Base-by-base conservation (phyloP, 1,140 invertebrate species). In the Centruroides sculpturatus region DNA sequence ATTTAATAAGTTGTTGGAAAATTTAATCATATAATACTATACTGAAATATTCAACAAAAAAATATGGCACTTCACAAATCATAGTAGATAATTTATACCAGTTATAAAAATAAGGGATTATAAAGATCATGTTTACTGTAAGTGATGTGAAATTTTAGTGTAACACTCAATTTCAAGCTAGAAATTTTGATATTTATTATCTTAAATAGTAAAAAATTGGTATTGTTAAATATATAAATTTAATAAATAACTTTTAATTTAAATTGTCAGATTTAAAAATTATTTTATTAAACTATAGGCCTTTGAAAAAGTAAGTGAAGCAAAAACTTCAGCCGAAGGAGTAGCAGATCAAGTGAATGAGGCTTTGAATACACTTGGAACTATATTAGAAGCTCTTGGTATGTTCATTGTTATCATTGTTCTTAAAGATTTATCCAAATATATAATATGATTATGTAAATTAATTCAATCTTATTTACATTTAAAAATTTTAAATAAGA, bases 291-390 rank as follows among this genome's bases (percentile, higher is more conserved):
- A 69, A 47, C 64, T 69, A 62, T 67, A 83, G 79, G 82, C 82
- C 3, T 77, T 83, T 66, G 77, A 80, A 65, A 79, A 89, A 81
- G 91, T 94, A 12, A 88, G 88, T 47, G 82, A 89, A 77, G 89
- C 91, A 3, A 89, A 89, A 71, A 86, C 81, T 13, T 85, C 85
- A 62, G 86, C 90, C 0, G 75, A 79, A 53, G 81, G 86, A 66
- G 87, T 89, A 0, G 81, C 83, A 48, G 82, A 84, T 61, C 85
- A 87, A 76, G 89, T 95, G 0, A 76, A 82, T 9, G 85, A 88
- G 69, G 86, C 91, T 8, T 73, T 92, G 34, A 76, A 80, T 8
- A 84, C 89, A 56, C 80, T 96, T 4, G 79, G 85, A 55, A 81
- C 83, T 56, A 95, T 96, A 59, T 81, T 86, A 63, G 79, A 83